Percentiles rank a stretch among this genome's conserved stretches.
Conservation (phyloP, 2,113 vertebrate species). For the Hyla sarda region DNA sequence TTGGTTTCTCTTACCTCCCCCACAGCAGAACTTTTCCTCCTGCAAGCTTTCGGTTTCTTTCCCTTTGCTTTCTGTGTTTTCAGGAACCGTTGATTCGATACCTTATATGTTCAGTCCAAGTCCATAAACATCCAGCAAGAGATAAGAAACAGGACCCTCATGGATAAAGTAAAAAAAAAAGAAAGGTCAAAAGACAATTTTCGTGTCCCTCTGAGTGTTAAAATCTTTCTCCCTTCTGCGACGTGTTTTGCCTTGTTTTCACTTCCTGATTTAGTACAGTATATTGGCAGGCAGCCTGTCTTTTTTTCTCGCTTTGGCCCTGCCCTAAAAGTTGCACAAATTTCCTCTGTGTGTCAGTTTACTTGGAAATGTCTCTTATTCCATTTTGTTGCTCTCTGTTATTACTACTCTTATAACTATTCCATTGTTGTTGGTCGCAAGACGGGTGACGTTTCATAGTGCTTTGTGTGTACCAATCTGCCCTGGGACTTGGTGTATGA, state of each 20-base stretch:
- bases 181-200: neutral
- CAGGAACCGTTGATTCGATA: neutral
- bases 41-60: constrained; percentile 37
- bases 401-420: neutral
- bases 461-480: neutral
- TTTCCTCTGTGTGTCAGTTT: constrained; percentile 34
- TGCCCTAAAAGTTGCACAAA: constrained; percentile 39
- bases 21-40: neutral
- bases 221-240: constrained; percentile 33
- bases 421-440: neutral
- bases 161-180: neutral
- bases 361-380: constrained; percentile 18
- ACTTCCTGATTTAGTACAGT: constrained; percentile 48
- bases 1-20: constrained; percentile 13
- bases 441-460: neutral
- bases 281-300: constrained; percentile 8
- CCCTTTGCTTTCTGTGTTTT: neutral
- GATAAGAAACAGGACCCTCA: neutral
- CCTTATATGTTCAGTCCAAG: neutral
- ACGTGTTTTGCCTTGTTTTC: constrained; percentile 32
- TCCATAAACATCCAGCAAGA: neutral
- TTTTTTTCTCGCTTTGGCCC: constrained; percentile 14
- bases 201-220: neutral
- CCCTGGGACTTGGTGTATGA: no score
- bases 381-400: neutral